phyloP scores from a whole-genome alignment of 2,888 invertebrate genomes.

The Heteropelma amictum region DNA sequence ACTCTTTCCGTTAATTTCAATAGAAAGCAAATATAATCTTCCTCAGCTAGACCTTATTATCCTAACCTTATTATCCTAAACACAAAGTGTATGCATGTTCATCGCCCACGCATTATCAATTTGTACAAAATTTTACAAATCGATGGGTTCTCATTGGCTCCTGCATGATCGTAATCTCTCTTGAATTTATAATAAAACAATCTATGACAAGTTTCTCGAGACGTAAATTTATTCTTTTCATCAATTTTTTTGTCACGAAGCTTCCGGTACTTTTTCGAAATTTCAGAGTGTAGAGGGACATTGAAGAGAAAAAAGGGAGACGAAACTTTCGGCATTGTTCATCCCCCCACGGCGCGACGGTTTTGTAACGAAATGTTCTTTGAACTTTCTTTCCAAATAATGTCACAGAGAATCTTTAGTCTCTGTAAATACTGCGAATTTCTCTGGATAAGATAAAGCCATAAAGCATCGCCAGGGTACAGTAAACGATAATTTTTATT shows the following conservation, averaged over 20 bases:
- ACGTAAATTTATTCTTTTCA: neutral
- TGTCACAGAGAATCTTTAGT: neutral
- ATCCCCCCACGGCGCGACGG: neutral
- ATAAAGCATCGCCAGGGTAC: too few relatives aligned
- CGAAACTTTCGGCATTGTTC: neutral
- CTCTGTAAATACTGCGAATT: neutral
- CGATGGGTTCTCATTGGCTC: too few relatives aligned
- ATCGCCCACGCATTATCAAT: neutral
- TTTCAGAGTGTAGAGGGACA: neutral
- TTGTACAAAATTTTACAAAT: neutral
- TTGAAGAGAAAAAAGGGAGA: neutral
- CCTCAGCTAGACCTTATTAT: neutral
- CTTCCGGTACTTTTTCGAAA: neutral
- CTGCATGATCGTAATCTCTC: too few relatives aligned
- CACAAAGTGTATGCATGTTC: too few relatives aligned
- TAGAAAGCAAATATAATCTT: conserved; percentile 27
- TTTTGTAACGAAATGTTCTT: neutral
- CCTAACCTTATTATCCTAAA: neutral
- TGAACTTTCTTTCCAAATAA: conserved; percentile 12
- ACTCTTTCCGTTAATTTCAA: conserved; percentile 15
- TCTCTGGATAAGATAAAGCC: neutral
- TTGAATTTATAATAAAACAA: too few relatives aligned
- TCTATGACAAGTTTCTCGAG: too few relatives aligned
- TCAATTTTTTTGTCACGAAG: neutral
- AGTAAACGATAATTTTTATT: too few relatives aligned